These are phyloP conservation scores for Megaceryle maxima DNA, from an alignment of 2,113 vertebrate species.

Conservation along the genomic window DNA sequence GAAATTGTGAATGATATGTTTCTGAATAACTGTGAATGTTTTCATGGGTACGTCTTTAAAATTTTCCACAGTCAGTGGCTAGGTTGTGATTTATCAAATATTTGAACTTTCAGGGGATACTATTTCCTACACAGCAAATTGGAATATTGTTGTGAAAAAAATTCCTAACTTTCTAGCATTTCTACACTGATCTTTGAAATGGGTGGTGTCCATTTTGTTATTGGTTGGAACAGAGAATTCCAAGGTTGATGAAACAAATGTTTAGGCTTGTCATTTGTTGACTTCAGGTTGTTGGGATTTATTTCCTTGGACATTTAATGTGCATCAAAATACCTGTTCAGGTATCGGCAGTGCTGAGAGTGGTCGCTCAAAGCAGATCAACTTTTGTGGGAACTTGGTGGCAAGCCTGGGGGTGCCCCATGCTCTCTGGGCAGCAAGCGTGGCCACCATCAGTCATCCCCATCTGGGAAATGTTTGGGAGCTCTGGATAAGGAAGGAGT, in stretches of 20 bases:
- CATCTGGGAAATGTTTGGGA: background rate
- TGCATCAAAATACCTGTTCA: background rate
- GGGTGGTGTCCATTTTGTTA: background rate
- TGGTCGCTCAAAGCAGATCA: accelerated
- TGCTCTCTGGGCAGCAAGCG: background rate
- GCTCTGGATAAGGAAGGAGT: background rate
- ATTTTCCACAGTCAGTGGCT: background rate
- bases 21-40: background rate
- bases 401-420: accelerated
- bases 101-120: background rate
- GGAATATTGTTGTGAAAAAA: background rate
- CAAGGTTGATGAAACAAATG: background rate
- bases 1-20: background rate
- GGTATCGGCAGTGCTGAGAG: accelerated
- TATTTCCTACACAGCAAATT: background rate
- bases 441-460: accelerated
- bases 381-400: accelerated
- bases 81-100: background rate
- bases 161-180: background rate
- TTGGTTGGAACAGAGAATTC: background rate
- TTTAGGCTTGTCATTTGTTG: background rate
- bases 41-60: background rate
- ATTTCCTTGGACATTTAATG: background rate
- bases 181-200: background rate
- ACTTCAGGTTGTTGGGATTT: background rate